Percentiles rank a stretch among this genome's conserved stretches.
phyloP scores from a whole-genome alignment of 2,113 vertebrate genomes.

The Spea multiplicata region DNA sequence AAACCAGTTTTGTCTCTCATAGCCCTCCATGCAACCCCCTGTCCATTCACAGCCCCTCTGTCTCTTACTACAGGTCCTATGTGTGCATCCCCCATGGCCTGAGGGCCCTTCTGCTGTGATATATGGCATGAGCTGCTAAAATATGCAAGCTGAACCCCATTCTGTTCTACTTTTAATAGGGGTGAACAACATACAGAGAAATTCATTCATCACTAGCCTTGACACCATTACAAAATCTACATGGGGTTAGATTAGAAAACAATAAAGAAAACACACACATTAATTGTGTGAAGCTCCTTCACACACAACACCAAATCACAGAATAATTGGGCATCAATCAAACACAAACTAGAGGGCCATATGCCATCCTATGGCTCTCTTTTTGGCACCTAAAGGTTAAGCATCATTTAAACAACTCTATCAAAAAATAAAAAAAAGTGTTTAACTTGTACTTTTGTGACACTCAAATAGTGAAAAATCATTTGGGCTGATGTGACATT shows the following conservation, averaged over 20 bases:
- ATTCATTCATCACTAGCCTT: conserved; percentile 73
- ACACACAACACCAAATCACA: not conserved
- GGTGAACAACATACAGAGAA: conserved; percentile 67
- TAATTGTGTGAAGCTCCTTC: not conserved
- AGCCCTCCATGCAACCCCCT: not conserved
- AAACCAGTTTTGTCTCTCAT: not conserved
- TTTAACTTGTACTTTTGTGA: no score
- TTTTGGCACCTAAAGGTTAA: not conserved
- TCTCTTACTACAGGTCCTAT: conserved; percentile 44
- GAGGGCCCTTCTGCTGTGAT: conserved; percentile 72
- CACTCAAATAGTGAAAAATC: no score
- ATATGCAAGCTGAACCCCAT: conserved; percentile 75
- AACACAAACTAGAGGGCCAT: not conserved
- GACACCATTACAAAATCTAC: conserved; percentile 50
- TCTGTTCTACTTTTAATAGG: conserved; percentile 72
- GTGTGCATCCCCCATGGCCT: conserved; percentile 63
- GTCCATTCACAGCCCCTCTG: not conserved
- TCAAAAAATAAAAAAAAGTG: no score
- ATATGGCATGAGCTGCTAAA: conserved; percentile 76
- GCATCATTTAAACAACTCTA: not conserved
- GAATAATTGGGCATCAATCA: not conserved
- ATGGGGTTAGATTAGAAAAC: not conserved
- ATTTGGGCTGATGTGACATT: no score
- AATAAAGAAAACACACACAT: not conserved
- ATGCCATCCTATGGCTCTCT: not conserved